These are phyloP conservation scores for Apis cerana DNA, from an alignment of 1,140 invertebrate species.

Conservation along the genomic window DNA sequence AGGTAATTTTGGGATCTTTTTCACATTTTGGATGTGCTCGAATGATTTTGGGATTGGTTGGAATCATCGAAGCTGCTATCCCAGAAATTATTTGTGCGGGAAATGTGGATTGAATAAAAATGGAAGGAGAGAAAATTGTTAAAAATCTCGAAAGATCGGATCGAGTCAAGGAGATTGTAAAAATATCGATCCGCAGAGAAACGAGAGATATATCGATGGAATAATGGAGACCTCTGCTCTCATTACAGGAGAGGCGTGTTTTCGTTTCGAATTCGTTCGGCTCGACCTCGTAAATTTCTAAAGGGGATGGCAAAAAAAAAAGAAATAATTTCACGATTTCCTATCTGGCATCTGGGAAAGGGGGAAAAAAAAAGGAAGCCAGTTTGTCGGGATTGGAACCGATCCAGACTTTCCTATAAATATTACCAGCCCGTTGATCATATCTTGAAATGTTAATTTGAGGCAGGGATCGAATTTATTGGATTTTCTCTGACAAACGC, in stretches of 20 bases:
- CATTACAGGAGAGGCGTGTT: slow-evolving; percentile 12
- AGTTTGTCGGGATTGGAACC: slow-evolving; percentile 17
- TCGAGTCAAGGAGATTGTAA: too few relatives aligned
- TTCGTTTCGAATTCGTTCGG: slow-evolving; percentile 23
- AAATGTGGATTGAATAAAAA: too few relatives aligned
- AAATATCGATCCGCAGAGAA: too few relatives aligned
- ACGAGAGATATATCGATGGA: background rate
- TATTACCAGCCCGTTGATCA: slow-evolving; percentile 32
- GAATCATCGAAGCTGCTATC: too few relatives aligned
- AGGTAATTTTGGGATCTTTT: too few relatives aligned
- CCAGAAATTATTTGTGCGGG: too few relatives aligned
- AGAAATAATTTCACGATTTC: slow-evolving; percentile 16
- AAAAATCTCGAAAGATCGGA: too few relatives aligned
- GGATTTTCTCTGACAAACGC: background rate
- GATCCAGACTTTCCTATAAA: slow-evolving; percentile 35
- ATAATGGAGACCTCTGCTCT: background rate
- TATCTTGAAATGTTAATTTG: slow-evolving; percentile 30
- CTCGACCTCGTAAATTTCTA: slow-evolving; percentile 4
- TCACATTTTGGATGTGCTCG: too few relatives aligned
- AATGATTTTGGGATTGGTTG: too few relatives aligned
- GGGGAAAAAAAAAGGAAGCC: background rate
- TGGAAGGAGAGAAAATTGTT: too few relatives aligned
- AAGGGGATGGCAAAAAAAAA: background rate
- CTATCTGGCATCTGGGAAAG: background rate
- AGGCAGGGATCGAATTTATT: background rate